Percentiles rank a stretch among this genome's conserved stretches.
phyloP scores from a whole-genome alignment of 2,113 vertebrate genomes.

The Pomatostomus ruficeps region DNA sequence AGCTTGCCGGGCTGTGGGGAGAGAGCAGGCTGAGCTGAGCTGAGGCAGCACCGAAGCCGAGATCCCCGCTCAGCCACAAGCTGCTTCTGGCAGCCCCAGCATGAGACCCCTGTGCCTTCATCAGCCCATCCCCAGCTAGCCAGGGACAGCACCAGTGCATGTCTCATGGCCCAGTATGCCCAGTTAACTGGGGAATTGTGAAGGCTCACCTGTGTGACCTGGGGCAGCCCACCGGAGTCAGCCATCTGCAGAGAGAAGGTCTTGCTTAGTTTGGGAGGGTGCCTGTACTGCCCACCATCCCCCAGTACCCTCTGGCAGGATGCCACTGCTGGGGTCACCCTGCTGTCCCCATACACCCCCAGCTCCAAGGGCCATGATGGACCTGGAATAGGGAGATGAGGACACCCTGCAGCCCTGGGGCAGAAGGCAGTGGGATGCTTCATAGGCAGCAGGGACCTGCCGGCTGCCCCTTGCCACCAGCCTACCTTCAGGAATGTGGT shows the following conservation, averaged over 20 bases:
- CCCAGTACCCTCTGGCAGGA: not conserved
- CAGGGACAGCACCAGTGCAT: not conserved
- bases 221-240: conserved; percentile 93
- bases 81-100: not conserved
- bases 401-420: not conserved
- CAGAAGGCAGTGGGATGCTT: not conserved
- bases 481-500: conserved; percentile 96
- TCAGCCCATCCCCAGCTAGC: not conserved
- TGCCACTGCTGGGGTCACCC: not conserved
- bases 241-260: conserved; percentile 85
- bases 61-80: rapidly evolving
- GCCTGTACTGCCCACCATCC: not conserved
- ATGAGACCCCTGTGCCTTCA: not conserved
- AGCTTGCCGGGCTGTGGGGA: conserved; percentile 87
- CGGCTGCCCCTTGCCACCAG: not conserved
- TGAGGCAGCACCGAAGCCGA: not conserved
- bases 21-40: not conserved
- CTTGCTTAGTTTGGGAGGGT: not conserved
- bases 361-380: not conserved
- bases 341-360: not conserved
- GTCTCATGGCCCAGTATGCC: not conserved
- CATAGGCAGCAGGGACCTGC: not conserved
- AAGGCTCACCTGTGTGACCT: conserved; percentile 91
- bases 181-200: not conserved
- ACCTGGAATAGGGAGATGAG: not conserved